Evolutionary conservation across 2,888 invertebrate genomes (phyloP), one percentile per base, ranked within the genome.

Genomic region (Trichogramma evanescens): DNA sequence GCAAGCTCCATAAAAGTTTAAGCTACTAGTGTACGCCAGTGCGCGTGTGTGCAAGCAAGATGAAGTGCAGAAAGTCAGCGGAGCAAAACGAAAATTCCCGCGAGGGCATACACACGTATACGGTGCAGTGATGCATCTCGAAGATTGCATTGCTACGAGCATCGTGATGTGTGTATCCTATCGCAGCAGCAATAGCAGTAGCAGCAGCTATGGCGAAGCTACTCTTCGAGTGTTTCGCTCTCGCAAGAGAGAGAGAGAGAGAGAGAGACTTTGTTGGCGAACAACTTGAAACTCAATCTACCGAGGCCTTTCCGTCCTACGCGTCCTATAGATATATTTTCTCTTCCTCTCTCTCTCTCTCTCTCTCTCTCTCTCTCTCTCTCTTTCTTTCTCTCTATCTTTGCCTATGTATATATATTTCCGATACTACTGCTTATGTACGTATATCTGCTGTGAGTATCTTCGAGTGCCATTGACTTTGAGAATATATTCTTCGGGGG

Each of bases 271-370:
- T 71, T 69, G 70, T 70, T 70, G 70, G 68, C 68, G 69, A 68
- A 71, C 70, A 71, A 72, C 73, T 73, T 69, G 69, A 73, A 73
- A 73, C 71, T 71, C 72, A 70, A 73, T 73, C 73, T 72, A 67
- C 68, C 68, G 60, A 63, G 63, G 50, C 65, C 65, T 64, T 66
- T 66, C 67, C 64, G 64, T 59, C 59, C 58, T 57, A 44, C 39
- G 45, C n/a, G 2, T 26, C 26, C 26, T 26, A 26, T 26, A 26
- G 26, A 26, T 26, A 26, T 26, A 9, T 45, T 9, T 45, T 45
- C n/a, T 45, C 45, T 9, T 45, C 45, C 45, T 45, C 45, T 45
- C 45, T 9, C n/a, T n/a, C 45, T 9, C 3, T 26, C 26, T 3
- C 2, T 26, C 26, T 26, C 26, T 26, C 26, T 26, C 1, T 26